Conservation (phyloP, 2,113 vertebrate genomes). For the Epinephelus cyanopodus region DNA sequence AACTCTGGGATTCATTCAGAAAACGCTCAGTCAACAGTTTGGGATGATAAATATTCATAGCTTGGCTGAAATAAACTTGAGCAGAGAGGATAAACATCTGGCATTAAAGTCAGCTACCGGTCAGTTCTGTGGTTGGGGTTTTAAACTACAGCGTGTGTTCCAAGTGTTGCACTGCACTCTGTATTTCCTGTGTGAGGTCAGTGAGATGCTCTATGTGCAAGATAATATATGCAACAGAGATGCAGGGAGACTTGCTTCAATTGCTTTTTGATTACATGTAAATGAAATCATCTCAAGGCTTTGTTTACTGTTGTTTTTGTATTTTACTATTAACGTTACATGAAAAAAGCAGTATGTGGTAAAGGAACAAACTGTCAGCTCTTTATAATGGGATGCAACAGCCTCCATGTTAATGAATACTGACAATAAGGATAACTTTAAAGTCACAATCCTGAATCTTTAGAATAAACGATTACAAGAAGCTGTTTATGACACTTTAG, state of each 20-base stretch:
- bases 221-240: background rate
- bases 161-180: background rate
- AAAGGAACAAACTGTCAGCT: background rate
- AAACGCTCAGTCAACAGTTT: slow-evolving; percentile 71
- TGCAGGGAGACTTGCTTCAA: background rate
- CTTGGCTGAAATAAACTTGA: slow-evolving; percentile 46
- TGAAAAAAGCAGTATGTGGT: background rate
- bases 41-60: slow-evolving; percentile 64
- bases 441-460: background rate
- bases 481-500: background rate
- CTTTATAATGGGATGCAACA: background rate
- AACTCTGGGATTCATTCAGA: slow-evolving; percentile 50
- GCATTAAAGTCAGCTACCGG: slow-evolving; percentile 35
- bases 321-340: background rate
- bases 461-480: background rate
- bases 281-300: slow-evolving; percentile 2
- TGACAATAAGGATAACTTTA: background rate
- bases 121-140: slow-evolving; percentile 11
- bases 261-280: slow-evolving; percentile 9
- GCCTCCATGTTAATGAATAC: background rate
- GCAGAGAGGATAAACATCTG: slow-evolving; percentile 51
- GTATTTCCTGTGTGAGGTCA: slow-evolving; percentile 21
- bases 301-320: background rate
- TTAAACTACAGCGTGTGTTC: background rate
- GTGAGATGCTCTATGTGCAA: background rate